Conservation (phyloP, 2,113 vertebrate genomes). For the Ciconia boyciana region DNA sequence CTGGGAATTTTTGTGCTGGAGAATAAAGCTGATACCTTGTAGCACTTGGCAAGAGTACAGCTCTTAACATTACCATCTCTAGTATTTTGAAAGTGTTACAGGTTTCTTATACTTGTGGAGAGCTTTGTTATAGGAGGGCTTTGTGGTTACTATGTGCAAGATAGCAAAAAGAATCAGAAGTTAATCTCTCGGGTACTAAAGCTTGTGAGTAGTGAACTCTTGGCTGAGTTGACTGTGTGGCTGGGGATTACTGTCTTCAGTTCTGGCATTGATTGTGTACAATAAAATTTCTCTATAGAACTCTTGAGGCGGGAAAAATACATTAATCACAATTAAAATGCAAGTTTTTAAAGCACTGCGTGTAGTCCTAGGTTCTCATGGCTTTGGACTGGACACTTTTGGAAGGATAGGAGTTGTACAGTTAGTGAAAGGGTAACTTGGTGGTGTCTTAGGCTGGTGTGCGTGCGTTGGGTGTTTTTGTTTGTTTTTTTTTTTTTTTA, state of each 20-base stretch:
- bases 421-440: background rate
- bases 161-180: conserved; percentile 33
- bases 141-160: background rate
- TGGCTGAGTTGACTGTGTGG: background rate
- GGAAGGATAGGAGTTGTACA: background rate
- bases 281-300: background rate
- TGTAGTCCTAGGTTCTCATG: background rate
- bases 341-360: background rate
- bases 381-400: background rate
- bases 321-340: background rate
- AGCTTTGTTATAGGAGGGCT: background rate
- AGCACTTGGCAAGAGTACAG: background rate
- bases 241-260: background rate
- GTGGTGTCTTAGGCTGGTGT: background rate
- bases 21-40: background rate
- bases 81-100: background rate
- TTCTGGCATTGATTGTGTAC: background rate
- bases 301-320: background rate
- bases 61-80: background rate
- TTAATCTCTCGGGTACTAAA: conserved; percentile 18
- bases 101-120: background rate
- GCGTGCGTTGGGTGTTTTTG: background rate
- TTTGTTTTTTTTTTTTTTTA: background rate
- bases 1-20: background rate
- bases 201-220: background rate